phyloP scores from a whole-genome alignment of 2,797 vertebrate genomes.

The Notoglanidium macrostoma region DNA sequence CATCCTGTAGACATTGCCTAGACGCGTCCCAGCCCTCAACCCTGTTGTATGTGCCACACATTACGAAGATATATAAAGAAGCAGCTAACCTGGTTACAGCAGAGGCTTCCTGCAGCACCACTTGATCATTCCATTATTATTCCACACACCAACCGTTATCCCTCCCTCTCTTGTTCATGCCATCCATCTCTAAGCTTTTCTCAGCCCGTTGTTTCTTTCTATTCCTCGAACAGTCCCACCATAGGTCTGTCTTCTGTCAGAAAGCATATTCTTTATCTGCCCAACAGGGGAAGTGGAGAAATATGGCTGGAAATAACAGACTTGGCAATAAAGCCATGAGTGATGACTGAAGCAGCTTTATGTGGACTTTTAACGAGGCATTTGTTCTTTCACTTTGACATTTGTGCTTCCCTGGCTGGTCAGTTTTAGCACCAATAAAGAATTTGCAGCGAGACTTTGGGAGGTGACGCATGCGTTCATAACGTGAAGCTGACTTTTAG shows the following conservation, averaged over 20 bases:
- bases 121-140: slow-evolving; percentile 29
- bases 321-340: slow-evolving; percentile 39
- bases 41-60: neutral
- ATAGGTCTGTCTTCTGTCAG: slow-evolving; percentile 34
- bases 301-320: slow-evolving; percentile 43
- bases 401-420: slow-evolving; percentile 20
- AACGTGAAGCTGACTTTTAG: neutral
- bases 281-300: slow-evolving; percentile 32
- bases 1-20: no score
- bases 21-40: neutral
- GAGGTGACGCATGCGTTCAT: neutral
- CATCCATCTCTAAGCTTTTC: slow-evolving; percentile 38
- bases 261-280: slow-evolving; percentile 28
- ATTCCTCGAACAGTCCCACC: slow-evolving; percentile 38
- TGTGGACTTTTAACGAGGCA: slow-evolving; percentile 41
- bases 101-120: slow-evolving; percentile 26
- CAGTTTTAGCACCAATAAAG: slow-evolving; percentile 29
- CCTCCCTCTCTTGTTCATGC: slow-evolving; percentile 25
- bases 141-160: slow-evolving; percentile 37
- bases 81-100: slow-evolving; percentile 6
- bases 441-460: slow-evolving; percentile 6
- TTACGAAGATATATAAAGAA: neutral
- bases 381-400: slow-evolving; percentile 32
- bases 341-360: slow-evolving; percentile 27
- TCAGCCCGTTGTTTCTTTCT: slow-evolving; percentile 34